A percentile compares a stretch with the other conserved stretches of the same genome.
These are phyloP conservation scores for Aquatica leii DNA, from an alignment of 2,888 invertebrate genomes.

Conservation along the genomic window DNA sequence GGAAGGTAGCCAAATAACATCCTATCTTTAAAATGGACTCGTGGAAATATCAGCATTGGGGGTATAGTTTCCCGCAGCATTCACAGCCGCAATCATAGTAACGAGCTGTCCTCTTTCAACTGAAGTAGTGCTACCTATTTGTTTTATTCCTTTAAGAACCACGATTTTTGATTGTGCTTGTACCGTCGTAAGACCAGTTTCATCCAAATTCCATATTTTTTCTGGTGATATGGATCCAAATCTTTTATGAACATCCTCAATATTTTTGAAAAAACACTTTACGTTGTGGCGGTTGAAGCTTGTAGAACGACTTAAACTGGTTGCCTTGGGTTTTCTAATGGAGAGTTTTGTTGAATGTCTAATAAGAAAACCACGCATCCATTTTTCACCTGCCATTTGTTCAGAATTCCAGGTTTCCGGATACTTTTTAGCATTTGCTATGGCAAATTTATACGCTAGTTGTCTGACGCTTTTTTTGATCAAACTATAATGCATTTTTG, in stretches of 20 bases:
- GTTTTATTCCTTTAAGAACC: constrained; percentile 50
- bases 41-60: constrained; percentile 10
- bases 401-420: too few species aligned
- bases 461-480: too few species aligned
- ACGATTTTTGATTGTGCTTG: constrained; percentile 50
- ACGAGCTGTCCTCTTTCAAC: constrained; percentile 54
- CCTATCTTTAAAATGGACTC: constrained; percentile 11
- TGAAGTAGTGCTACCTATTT: constrained; percentile 53
- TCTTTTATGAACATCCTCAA: constrained; percentile 32
- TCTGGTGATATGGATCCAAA: not conserved
- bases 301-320: constrained; percentile 38
- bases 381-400: too few species aligned
- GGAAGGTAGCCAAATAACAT: not conserved
- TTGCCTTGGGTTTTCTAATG: constrained; percentile 40
- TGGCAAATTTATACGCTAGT: too few species aligned
- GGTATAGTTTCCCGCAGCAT: constrained; percentile 51
- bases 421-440: too few species aligned
- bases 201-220: constrained; percentile 50
- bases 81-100: constrained; percentile 50
- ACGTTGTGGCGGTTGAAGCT: constrained; percentile 44
- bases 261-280: constrained; percentile 43
- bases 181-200: constrained; percentile 53
- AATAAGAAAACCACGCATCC: too few species aligned
- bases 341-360: not conserved
- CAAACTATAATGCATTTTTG: too few species aligned